phyloP scores from a whole-genome alignment of 2,888 invertebrate species.

The Caenorhabditis wallacei region DNA sequence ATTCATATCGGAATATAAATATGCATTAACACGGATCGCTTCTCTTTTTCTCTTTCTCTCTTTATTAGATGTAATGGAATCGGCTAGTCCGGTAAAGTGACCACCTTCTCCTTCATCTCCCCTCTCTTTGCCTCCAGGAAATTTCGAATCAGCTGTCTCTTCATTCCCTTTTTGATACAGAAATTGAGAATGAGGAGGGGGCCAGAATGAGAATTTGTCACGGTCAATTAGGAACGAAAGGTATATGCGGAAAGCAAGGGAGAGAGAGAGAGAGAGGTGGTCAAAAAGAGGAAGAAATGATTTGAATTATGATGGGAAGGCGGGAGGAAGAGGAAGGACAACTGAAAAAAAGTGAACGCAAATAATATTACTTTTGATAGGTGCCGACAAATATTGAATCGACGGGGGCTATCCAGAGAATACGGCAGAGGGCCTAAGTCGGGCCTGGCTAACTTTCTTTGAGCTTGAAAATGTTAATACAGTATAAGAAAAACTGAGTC shows the following conservation, averaged over 20 bases:
- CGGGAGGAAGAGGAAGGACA: constrained; percentile 8
- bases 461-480: too few relatives aligned
- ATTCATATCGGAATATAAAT: constrained; percentile 15
- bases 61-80: constrained; percentile 59
- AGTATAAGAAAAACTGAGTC: too few relatives aligned
- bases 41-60: constrained; percentile 1
- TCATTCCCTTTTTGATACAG: constrained; percentile 24
- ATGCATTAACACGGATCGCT: constrained; percentile 45
- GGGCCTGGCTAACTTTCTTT: too few relatives aligned
- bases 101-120: constrained; percentile 4
- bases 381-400: constrained; percentile 7
- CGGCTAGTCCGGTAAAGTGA: constrained; percentile 61
- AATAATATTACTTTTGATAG: constrained; percentile 27
- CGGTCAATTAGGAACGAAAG: constrained; percentile 60
- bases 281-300: constrained; percentile 3
- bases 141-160: constrained; percentile 21
- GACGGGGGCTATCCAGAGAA: neutral
- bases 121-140: too few relatives aligned
- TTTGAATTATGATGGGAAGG: constrained; percentile 28
- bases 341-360: constrained; percentile 42
- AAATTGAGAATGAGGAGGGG: neutral
- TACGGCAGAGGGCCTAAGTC: too few relatives aligned
- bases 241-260: constrained; percentile 25
- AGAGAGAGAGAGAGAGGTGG: constrained; percentile 9
- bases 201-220: constrained; percentile 60